A percentile compares a stretch with the other conserved stretches of the same genome.
phyloP scores from a whole-genome alignment of 2,113 vertebrate species.

The Gnathonemus longibarbis region DNA sequence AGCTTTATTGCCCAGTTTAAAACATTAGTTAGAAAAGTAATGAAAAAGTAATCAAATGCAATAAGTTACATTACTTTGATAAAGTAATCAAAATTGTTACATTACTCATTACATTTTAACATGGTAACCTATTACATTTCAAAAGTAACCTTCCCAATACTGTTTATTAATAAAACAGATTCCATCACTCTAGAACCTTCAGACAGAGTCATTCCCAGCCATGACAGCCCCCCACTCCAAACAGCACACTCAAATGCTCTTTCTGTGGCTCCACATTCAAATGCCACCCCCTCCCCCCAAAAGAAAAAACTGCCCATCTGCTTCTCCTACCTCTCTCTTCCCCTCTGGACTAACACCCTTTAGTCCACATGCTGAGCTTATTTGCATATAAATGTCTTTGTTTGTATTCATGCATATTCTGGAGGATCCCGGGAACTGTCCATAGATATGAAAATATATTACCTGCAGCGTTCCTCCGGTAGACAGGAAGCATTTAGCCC shows the following conservation, averaged over 20 bases:
- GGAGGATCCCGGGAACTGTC: slow-evolving; percentile 55
- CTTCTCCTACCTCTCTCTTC: background rate
- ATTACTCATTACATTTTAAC: background rate
- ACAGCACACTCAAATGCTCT: background rate
- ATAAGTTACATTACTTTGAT: background rate
- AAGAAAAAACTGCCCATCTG: slow-evolving; percentile 19
- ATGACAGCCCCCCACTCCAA: background rate
- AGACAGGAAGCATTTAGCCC: slow-evolving; percentile 38
- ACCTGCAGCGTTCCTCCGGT: slow-evolving; percentile 39
- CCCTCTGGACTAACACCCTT: slow-evolving; percentile 41
- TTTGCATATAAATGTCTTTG: slow-evolving; percentile 71
- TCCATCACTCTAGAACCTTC: background rate
- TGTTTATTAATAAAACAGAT: background rate
- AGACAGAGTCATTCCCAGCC: background rate
- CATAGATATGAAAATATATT: slow-evolving; percentile 63
- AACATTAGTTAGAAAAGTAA: background rate
- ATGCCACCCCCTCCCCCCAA: background rate
- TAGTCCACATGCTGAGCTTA: slow-evolving; percentile 45
- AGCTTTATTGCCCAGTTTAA: background rate
- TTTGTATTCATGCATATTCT: slow-evolving; percentile 63
- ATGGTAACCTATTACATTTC: background rate
- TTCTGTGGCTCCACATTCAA: background rate
- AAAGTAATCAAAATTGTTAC: background rate
- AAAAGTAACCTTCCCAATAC: background rate
- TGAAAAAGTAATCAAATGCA: background rate